Evolutionary conservation across 2,113 vertebrate species (phyloP), one percentile per base, ranked within the genome.

Genomic region (Crotalus helleri): DNA sequence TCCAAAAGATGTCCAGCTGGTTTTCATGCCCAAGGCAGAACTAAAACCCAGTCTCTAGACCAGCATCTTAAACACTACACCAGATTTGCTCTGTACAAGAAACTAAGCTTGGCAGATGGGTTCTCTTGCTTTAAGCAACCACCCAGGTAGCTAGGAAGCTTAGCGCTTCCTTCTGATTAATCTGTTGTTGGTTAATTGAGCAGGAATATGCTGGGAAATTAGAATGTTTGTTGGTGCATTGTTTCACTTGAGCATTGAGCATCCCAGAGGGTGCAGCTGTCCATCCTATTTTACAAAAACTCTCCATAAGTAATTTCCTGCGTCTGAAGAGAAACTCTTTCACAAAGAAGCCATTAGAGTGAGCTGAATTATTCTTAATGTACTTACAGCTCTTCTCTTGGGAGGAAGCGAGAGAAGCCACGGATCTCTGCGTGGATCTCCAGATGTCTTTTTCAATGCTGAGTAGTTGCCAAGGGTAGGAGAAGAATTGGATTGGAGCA

Each of bases 151-250:
- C 89, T 87, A 94, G 59, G 93, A 93, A 94, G 91, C 57, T 85
- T 1, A 69, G 61, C 95, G 92, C 93, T 93, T 93, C 89, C 39
- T 21, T 46, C 91, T 97, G 96, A 96, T 96, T 95, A 96, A 93
- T 93, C 53, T 94, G 91, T 95, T 85, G 90, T 92, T 92, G 81
- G 1, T 1, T 97, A 96, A 97, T 96, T 97, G 96, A 96, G 95
- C 96, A 96, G 96, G 93, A 64, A 94, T 96, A 97, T 96, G 89
- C 93, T 95, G 94, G 92, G 97, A 96, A 95, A 96, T 96, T 94
- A 96, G 94, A 96, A 96, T 61, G 93, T 94, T 94, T 74, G 93
- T 93, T 95, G 94, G 91, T 93, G 93, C 96, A 96, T 96, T 97
- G 96, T 91, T 93, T 97, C 95, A 33, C n/a, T 74, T 93, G 94